phyloP scores from a whole-genome alignment of 30 jellyfish, hydroid and myxozoan genomes.

The Aurelia sp. region DNA sequence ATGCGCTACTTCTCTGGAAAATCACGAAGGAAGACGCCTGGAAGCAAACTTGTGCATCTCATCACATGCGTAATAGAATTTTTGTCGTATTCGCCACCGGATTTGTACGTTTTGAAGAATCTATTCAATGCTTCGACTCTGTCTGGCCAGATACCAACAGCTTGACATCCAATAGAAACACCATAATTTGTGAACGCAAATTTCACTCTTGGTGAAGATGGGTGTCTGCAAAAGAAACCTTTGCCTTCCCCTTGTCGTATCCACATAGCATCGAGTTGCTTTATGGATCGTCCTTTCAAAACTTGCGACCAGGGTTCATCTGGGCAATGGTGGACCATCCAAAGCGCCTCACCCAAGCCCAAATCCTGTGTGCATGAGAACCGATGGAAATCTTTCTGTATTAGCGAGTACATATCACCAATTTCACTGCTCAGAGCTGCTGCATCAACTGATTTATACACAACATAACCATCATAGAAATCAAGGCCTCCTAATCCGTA shows the following conservation, averaged over 20 bases:
- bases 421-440: constrained; percentile 51
- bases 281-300: constrained; percentile 12
- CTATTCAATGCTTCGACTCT: constrained; percentile 39
- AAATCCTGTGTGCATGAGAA: constrained; percentile 49
- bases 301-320: constrained; percentile 54
- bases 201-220: constrained; percentile 13
- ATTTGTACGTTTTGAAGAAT: constrained; percentile 18
- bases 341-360: constrained; percentile 48
- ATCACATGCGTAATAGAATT: constrained; percentile 52
- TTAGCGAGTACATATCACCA: constrained; percentile 28
- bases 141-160: constrained; percentile 45
- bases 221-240: constrained; percentile 51
- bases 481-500: constrained; percentile 55
- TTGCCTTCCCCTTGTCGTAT: constrained; percentile 13
- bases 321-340: constrained; percentile 48
- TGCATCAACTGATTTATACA: constrained; percentile 17
- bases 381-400: constrained; percentile 16
- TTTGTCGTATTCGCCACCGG: constrained; percentile 46
- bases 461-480: constrained; percentile 52
- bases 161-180: constrained; percentile 52
- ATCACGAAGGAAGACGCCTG: constrained; percentile 20
- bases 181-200: constrained; percentile 56
- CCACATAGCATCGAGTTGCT: constrained; percentile 50
- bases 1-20: background rate
- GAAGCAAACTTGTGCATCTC: constrained; percentile 53